A percentile compares a stretch with the other conserved stretches of the same genome.
phyloP scores from a whole-genome alignment of 2,888 invertebrate species.

The Epirrhoe alternata region DNA sequence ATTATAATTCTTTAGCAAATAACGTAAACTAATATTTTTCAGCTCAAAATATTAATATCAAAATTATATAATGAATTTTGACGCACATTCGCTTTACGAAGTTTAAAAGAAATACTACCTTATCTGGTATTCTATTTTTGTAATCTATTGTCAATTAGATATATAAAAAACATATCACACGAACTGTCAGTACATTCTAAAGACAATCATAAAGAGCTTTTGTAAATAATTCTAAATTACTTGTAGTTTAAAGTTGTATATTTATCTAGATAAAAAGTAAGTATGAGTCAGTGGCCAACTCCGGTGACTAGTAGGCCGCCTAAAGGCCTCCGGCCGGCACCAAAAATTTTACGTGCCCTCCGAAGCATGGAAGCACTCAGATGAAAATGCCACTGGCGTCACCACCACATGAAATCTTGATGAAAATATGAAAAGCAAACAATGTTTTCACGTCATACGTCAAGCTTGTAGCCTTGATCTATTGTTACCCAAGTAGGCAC shows the following conservation, averaged over 20 bases:
- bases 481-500: background rate
- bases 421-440: slow-evolving; percentile 19
- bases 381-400: too few relatives aligned
- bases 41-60: slow-evolving; percentile 27
- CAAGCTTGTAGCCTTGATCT: too few relatives aligned
- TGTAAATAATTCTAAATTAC: slow-evolving; percentile 50
- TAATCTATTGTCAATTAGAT: slow-evolving; percentile 63
- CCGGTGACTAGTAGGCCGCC: too few relatives aligned
- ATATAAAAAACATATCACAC: slow-evolving; percentile 62
- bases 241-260: slow-evolving; percentile 8
- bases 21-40: slow-evolving; percentile 8
- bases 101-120: slow-evolving; percentile 35
- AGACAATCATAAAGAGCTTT: slow-evolving; percentile 49
- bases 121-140: slow-evolving; percentile 59
- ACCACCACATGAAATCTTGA: too few relatives aligned
- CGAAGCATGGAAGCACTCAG: too few relatives aligned
- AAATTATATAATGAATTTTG: slow-evolving; percentile 16
- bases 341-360: too few relatives aligned
- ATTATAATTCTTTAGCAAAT: background rate
- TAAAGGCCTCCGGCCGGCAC: too few relatives aligned
- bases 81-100: slow-evolving; percentile 32
- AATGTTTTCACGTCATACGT: background rate
- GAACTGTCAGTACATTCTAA: slow-evolving; percentile 38
- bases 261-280: too few relatives aligned
- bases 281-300: too few relatives aligned